Evolutionary conservation across 2,797 vertebrate species (phyloP).

Genomic region (Tinamus major): DNA sequence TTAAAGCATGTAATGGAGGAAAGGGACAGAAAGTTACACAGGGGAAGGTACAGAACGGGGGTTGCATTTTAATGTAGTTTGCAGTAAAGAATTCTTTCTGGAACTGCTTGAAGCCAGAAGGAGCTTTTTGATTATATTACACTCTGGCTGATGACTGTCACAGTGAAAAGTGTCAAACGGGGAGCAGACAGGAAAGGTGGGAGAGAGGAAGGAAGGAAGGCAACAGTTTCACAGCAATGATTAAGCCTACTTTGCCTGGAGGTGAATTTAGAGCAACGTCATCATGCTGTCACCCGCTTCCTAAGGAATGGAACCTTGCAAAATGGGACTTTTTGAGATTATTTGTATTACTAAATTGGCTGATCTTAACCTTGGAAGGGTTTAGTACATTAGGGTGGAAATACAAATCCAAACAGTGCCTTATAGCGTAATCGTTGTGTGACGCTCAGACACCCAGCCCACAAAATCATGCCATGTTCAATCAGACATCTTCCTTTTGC

Average conservation of each 20-base stretch:
- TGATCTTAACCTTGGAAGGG: not conserved
- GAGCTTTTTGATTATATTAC: conserved; percentile 39
- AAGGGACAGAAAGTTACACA: conserved; percentile 15
- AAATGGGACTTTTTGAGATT: not conserved
- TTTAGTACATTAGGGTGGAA: not conserved
- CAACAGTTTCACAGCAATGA: conserved; percentile 11
- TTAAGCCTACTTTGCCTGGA: conserved; percentile 16
- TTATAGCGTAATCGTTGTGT: not conserved
- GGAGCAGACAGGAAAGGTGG: not conserved
- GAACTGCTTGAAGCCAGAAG: conserved; percentile 6
- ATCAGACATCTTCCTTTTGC: not conserved
- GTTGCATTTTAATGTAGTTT: conserved; percentile 26
- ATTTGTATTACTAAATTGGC: conserved; percentile 1
- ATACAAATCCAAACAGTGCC: not conserved
- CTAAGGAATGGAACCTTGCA: not conserved
- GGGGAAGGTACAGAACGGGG: not conserved
- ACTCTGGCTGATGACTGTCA: conserved; percentile 19
- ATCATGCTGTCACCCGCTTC: conserved; percentile 11
- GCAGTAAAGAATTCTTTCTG: not conserved
- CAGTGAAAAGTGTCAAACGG: not conserved
- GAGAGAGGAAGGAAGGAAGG: not conserved
- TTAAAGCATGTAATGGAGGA: not conserved
- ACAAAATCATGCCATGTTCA: not conserved
- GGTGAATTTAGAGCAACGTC: conserved; percentile 2
- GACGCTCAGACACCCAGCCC: not conserved